Percentiles rank a stretch among this genome's conserved stretches.
These are phyloP conservation scores for Caiman crocodilus DNA, from an alignment of 2,797 vertebrate genomes.

Conservation along the genomic window DNA sequence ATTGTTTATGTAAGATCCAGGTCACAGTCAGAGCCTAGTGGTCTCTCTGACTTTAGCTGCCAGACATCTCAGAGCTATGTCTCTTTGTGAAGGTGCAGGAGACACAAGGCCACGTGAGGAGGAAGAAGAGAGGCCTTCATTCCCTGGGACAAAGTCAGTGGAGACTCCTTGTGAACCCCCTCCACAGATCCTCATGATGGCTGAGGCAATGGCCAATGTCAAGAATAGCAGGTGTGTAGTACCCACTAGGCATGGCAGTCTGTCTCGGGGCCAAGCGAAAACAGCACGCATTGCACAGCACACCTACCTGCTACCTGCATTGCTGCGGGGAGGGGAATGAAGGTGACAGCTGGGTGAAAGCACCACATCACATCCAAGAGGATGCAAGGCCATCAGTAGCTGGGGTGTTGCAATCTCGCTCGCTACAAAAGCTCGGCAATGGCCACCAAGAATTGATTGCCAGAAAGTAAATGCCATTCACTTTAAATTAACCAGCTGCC, in stretches of 20 bases:
- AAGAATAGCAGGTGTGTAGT: not conserved
- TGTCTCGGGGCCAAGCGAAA: not conserved
- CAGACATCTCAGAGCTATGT: not conserved
- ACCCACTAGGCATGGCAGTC: not conserved
- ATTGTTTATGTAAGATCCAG: not conserved
- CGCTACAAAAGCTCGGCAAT: not conserved
- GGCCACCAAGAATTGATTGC: not conserved
- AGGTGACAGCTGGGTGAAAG: not conserved
- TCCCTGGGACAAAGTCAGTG: not conserved
- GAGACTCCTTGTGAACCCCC: not conserved
- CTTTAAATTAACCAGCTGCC: not conserved
- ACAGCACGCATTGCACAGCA: not conserved
- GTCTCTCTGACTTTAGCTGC: not conserved
- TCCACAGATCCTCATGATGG: not conserved
- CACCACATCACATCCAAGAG: not conserved
- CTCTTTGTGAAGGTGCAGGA: not conserved
- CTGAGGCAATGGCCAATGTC: not conserved
- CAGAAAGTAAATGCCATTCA: not conserved
- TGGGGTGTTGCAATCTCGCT: not conserved
- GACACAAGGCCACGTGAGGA: not conserved
- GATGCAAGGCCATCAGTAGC: not conserved
- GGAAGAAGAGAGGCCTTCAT: not conserved
- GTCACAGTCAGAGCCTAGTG: not conserved
- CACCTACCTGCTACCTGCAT: not conserved
- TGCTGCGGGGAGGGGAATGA: not conserved